Evolutionary conservation across 1,140 invertebrate genomes (phyloP), one percentile per base, ranked within the genome.

Genomic region (Diorhabda carinulata): DNA sequence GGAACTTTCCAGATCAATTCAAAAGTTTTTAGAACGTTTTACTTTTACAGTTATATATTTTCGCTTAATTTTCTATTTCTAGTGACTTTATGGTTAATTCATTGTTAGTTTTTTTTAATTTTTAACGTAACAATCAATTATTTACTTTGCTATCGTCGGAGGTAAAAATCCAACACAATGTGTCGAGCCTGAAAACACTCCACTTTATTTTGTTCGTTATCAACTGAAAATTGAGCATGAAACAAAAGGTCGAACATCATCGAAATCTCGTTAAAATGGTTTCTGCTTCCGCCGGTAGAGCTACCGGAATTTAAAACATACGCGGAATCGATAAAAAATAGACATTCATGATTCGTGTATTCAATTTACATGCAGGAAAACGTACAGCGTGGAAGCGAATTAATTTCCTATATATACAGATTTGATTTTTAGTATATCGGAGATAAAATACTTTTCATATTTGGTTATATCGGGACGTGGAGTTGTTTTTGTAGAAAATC

Each of bases 241-340:
- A 52, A 52, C 47, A 52, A 52, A 52, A 52, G 47, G 47, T n/a
- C n/a, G 6, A 52, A 52, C 47, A 52, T 52, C 47, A 52, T 52
- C n/a, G 47, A 52, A 52, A 52, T 52, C 47, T 52, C 47, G n/a
- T 52, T 52, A 6, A n/a, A n/a, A 52, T 52, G 47, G 47, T 52
- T 52, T 52, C 47, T 52, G 47, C 47, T 52, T 52, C 47, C 47
- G 47, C 47, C 47, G 47, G 47, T 52, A 52, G 47, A n/a, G 47
- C 6, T 52, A 6, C 47, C 47, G 47, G 47, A 52, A 52, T 52
- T 52, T 52, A 52, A 8, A 6, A 8, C 47, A 4, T 52, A 52
- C 47, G 47, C 47, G 6, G n/a, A 52, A 52, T 52, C 47, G 47
- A 52, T 52, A 52, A 52, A 52, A 52, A 52, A 52, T 52, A 52